These are phyloP conservation scores for Clarias laeviceps DNA, from an alignment of 2,797 vertebrate genomes.

Conservation along the genomic window DNA sequence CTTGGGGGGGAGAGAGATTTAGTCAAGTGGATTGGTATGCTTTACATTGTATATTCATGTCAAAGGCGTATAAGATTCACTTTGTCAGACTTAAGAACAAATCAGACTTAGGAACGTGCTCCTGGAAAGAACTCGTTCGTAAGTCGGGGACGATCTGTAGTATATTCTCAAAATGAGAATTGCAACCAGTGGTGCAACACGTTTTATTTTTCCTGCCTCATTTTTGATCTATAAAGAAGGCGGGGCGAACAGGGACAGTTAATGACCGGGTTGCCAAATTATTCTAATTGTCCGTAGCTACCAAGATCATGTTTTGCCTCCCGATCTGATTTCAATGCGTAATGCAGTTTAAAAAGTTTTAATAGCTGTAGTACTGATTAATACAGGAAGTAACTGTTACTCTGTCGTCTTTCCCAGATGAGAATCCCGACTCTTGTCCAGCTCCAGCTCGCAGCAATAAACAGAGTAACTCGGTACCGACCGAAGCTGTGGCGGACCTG, in stretches of 20 bases:
- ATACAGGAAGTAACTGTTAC: background rate
- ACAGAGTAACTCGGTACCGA: background rate
- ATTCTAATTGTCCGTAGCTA: no score
- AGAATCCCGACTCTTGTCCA: background rate
- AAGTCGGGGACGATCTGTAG: no score
- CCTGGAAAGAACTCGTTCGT: no score
- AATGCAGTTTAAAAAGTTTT: background rate
- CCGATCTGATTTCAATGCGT: conserved; percentile 33
- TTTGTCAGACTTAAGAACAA: no score
- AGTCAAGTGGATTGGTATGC: no score
- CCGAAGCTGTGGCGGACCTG: background rate
- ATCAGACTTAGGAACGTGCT: no score
- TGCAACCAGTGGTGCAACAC: background rate
- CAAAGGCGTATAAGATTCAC: no score
- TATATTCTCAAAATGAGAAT: background rate
- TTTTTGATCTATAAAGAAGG: background rate
- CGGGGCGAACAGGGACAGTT: no score
- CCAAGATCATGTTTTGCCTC: background rate
- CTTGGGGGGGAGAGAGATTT: no score
- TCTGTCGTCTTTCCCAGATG: conserved; percentile 4
- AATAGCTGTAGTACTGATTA: background rate
- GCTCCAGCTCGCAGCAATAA: background rate
- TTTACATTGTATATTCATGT: no score
- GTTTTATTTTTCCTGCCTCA: background rate
- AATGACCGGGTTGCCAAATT: background rate